Conservation (phyloP, 2,113 vertebrate species). For the Budorcas taxicolor region DNA sequence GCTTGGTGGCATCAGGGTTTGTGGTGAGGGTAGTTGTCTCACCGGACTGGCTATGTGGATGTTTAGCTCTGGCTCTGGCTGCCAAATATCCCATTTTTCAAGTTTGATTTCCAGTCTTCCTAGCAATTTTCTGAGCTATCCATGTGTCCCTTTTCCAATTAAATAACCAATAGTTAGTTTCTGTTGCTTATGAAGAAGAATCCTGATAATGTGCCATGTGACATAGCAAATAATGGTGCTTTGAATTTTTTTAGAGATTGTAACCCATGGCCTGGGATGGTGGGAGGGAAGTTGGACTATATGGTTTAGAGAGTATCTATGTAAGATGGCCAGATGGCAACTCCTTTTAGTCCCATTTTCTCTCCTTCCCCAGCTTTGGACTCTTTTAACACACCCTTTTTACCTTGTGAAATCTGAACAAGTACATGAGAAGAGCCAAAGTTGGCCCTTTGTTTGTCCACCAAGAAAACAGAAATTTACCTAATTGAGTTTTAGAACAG, state of each 20-base stretch:
- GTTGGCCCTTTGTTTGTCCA: background rate
- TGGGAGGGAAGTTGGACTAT: background rate
- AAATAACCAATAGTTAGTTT: background rate
- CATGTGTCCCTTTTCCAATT: background rate
- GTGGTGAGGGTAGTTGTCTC: background rate
- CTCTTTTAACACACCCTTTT: background rate
- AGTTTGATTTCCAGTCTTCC: background rate
- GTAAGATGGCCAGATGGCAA: background rate
- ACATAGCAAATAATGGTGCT: background rate
- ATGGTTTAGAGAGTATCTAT: background rate
- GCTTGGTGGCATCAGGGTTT: background rate
- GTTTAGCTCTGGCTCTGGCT: background rate
- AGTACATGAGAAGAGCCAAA: background rate
- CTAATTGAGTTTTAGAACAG: background rate
- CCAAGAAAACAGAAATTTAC: background rate
- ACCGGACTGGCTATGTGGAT: background rate
- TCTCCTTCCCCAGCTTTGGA: background rate
- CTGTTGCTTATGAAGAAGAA: background rate
- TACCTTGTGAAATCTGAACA: background rate
- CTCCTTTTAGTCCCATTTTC: background rate
- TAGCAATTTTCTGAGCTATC: background rate
- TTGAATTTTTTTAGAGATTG: background rate
- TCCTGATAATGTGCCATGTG: background rate
- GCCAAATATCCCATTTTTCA: background rate
- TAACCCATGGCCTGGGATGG: background rate